Conservation (phyloP, 1,140 invertebrate species). For the Gerris buenoi region DNA sequence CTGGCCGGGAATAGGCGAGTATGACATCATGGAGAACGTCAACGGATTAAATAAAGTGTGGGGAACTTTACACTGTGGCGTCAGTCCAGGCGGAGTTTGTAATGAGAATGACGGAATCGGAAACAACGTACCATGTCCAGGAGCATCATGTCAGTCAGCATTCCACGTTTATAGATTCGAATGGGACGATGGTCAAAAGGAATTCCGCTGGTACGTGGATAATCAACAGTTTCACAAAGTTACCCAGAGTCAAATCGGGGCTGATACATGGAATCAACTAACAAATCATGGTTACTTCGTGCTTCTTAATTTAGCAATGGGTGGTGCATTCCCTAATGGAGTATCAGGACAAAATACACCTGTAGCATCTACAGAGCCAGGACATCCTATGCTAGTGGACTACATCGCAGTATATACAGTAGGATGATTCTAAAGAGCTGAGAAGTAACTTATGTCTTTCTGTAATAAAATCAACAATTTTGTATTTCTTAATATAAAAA, state of each 20-base stretch:
- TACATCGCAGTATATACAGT: background rate
- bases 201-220: background rate
- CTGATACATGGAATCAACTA: background rate
- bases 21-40: background rate
- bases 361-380: background rate
- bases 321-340: background rate
- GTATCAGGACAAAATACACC: background rate
- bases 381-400: background rate
- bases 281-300: background rate
- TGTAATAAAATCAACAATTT: no score
- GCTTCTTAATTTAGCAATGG: background rate
- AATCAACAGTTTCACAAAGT: background rate
- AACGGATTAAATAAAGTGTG: background rate
- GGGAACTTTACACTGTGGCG: background rate
- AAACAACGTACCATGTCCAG: background rate
- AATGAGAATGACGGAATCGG: background rate
- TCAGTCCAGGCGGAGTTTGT: background rate
- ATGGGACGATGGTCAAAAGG: background rate
- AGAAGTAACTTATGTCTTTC: no score
- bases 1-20: background rate
- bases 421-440: no score
- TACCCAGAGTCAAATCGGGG: background rate
- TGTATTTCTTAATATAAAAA: no score
- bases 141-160: background rate
- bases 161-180: background rate